Conservation (phyloP, 2,888 invertebrate species). For the Taphrorychus bicolor region DNA sequence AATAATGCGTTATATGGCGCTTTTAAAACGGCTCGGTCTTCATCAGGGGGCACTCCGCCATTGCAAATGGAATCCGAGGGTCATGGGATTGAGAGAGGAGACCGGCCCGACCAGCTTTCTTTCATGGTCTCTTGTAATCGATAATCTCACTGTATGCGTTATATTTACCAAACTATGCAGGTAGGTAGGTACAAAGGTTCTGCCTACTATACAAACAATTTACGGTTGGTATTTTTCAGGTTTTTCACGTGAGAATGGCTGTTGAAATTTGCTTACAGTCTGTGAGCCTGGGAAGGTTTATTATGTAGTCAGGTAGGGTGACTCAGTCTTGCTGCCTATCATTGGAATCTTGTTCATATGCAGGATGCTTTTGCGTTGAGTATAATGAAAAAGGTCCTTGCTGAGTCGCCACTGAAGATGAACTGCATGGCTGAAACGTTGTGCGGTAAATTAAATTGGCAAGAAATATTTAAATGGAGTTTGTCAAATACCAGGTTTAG, state of each 20-base stretch:
- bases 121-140: constrained; percentile 38
- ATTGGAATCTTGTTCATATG: too few species aligned
- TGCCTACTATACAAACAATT: constrained; percentile 19
- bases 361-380: too few species aligned
- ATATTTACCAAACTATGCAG: constrained; percentile 32
- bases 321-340: too few species aligned
- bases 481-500: too few species aligned
- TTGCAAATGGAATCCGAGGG: constrained; percentile 40
- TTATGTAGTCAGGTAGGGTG: too few species aligned
- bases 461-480: too few species aligned
- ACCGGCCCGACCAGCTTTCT: constrained; percentile 40
- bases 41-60: constrained; percentile 19
- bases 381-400: too few species aligned
- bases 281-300: too few species aligned
- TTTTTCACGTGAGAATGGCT: background rate
- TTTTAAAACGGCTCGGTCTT: background rate
- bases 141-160: constrained; percentile 37
- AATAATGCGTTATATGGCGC: background rate
- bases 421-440: too few species aligned
- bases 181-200: constrained; percentile 17
- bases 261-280: background rate
- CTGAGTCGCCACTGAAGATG: too few species aligned
- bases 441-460: too few species aligned
- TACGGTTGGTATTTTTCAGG: constrained; percentile 5
- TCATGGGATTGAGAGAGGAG: constrained; percentile 38